Evolutionary conservation across 2,113 vertebrate species (phyloP).

Genomic region (Atractosteus spatula): DNA sequence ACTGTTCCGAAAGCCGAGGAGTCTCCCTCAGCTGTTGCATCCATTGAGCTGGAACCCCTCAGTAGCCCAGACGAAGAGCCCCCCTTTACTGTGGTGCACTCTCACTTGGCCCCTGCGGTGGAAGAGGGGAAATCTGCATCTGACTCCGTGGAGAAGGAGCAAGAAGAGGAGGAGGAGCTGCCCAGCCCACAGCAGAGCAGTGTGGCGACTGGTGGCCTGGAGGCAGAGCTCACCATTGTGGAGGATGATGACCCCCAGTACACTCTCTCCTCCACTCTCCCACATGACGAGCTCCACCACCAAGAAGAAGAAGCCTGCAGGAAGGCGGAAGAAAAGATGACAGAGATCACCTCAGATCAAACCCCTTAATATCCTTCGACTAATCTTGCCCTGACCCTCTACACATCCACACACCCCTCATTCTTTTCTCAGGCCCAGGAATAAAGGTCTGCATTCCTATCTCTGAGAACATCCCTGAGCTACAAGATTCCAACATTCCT

Average conservation of each 20-base stretch:
- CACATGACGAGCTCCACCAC: slow-evolving; percentile 31
- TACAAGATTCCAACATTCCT: too few relatives aligned
- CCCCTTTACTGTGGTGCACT: slow-evolving; percentile 52
- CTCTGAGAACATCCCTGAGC: too few relatives aligned
- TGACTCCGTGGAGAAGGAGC: slow-evolving; percentile 34
- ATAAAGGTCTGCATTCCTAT: slow-evolving; percentile 22
- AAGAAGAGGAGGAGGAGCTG: slow-evolving; percentile 27
- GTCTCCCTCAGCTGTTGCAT: slow-evolving; percentile 26
- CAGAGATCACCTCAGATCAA: neutral
- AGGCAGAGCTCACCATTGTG: slow-evolving; percentile 64
- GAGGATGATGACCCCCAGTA: slow-evolving; percentile 51
- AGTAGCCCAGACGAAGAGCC: slow-evolving; percentile 46
- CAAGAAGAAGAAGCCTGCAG: slow-evolving; percentile 43
- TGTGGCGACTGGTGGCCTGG: slow-evolving; percentile 42
- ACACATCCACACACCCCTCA: neutral
- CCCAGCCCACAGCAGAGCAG: slow-evolving; percentile 27
- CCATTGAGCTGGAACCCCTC: slow-evolving; percentile 56
- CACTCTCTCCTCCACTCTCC: slow-evolving; percentile 43
- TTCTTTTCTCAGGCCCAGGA: slow-evolving; percentile 12
- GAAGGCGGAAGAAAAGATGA: slow-evolving; percentile 15
- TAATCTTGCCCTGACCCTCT: neutral
- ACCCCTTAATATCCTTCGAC: too few relatives aligned
- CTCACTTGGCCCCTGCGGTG: slow-evolving; percentile 48
- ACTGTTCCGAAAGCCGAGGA: slow-evolving; percentile 23
- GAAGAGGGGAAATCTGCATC: slow-evolving; percentile 40